Percentiles rank a stretch among this genome's conserved stretches.
Evolutionary conservation across 2,888 invertebrate species (phyloP).

Genomic region (Tipula vernalis): DNA sequence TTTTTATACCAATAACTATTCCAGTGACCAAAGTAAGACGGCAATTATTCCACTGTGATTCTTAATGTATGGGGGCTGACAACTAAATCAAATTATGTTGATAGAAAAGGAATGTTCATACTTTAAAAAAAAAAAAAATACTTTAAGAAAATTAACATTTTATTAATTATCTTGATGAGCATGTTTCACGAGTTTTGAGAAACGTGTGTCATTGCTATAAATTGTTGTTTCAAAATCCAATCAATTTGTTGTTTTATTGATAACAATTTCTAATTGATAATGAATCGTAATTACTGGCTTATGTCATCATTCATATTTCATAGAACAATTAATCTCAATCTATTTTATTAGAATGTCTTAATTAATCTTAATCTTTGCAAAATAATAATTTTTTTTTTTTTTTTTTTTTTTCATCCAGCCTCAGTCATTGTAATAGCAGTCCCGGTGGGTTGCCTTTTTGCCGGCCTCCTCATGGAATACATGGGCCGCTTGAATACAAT

Average conservation of each 20-base stretch:
- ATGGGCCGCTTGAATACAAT: constrained; percentile 43
- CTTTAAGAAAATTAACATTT: too few relatives aligned
- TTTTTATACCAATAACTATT: too few relatives aligned
- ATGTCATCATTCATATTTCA: background rate
- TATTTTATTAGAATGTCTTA: background rate
- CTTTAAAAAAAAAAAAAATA: too few relatives aligned
- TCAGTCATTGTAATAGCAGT: constrained; percentile 43
- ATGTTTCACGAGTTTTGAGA: too few relatives aligned
- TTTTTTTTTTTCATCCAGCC: constrained; percentile 27
- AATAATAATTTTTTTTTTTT: background rate
- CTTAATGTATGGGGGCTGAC: too few relatives aligned
- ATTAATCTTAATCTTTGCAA: background rate
- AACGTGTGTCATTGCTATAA: too few relatives aligned
- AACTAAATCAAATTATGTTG: too few relatives aligned
- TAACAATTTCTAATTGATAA: background rate
- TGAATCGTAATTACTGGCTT: background rate
- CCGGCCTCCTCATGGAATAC: constrained; percentile 43
- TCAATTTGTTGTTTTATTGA: background rate
- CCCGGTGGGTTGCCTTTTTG: constrained; percentile 40
- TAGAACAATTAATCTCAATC: background rate
- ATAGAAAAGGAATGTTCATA: too few relatives aligned
- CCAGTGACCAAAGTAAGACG: too few relatives aligned
- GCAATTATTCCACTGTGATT: too few relatives aligned
- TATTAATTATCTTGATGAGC: too few relatives aligned
- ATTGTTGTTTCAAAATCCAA: background rate